Conservation (phyloP, 2,797 vertebrate species). For the Phalanger gymnotis region DNA sequence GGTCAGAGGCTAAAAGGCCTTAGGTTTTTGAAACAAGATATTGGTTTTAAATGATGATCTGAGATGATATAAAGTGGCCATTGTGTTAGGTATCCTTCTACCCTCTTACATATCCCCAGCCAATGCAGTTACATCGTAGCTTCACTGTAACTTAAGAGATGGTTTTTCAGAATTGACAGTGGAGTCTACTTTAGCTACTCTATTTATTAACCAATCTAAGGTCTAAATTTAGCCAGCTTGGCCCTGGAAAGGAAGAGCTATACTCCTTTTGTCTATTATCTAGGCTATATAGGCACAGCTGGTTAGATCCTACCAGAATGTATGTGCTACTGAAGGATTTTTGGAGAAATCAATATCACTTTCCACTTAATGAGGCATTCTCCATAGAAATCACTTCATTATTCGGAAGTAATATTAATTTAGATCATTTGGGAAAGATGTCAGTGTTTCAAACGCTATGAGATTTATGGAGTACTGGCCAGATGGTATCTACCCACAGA, state of each 20-base stretch:
- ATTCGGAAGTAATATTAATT: background rate
- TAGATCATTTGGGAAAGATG: background rate
- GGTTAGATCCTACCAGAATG: background rate
- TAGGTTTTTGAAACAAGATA: background rate
- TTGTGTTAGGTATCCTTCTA: background rate
- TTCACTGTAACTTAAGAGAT: background rate
- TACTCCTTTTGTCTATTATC: background rate
- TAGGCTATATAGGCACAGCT: background rate
- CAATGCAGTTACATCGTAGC: background rate
- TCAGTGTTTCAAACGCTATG: background rate
- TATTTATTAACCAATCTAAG: too few relatives aligned
- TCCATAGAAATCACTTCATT: background rate
- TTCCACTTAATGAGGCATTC: background rate
- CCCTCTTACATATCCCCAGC: background rate
- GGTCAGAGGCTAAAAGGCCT: background rate
- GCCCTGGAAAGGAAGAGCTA: background rate
- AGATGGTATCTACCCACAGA: background rate
- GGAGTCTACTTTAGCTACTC: too few relatives aligned
- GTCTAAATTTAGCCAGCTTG: background rate
- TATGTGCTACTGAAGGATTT: background rate
- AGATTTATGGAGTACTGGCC: background rate
- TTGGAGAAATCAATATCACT: background rate
- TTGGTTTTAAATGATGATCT: background rate
- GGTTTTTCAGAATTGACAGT: background rate
- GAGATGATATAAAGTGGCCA: background rate